Evolutionary conservation across 1,140 invertebrate species (phyloP), one percentile per base, ranked within the genome.

Genomic region (Helicorthomorpha holstii): DNA sequence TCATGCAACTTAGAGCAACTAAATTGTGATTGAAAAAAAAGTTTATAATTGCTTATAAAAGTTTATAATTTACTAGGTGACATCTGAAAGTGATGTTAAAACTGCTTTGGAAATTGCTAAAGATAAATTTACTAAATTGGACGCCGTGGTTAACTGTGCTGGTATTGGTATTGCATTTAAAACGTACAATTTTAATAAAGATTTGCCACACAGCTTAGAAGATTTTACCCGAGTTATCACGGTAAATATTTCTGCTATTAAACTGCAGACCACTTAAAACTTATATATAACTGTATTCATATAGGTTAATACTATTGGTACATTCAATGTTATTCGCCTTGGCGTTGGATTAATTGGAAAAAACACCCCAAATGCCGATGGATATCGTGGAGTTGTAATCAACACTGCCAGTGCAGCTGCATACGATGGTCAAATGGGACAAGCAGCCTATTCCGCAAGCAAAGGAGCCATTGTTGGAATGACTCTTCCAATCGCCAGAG

Each of bases 351-450:
- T 92, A 24, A 91, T 99, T 60, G 80, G 78, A 10, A 73, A 86
- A 59, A 96, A 97, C 66, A 68, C 77, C 47, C 82, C 87, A 1
- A 78, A 92, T 65, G 63, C 68, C 38, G 77, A 88, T 68, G 85
- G 85, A 1, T 80, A 91, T 62, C 74, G 88, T 48, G 95, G 95
- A 24, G 86, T 96, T 1, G 78, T 98, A 22, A 74, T 98, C 1
- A 98, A 97, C 62, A 98, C 94, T 2, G 85, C 94, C 0, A 94
- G 90, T 63, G 76, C 96, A 26, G 91, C 94, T 26, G 95, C 93
- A 12, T 97, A 74, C 67, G 94, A 99, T 61, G 95, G 93, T 27
- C 92, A 98, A 71, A 84, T 85, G 52, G 95, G 95, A 1, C 94
- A 98, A 69, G 85, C 79, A 0, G 90, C 91, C 1, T 96, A 94